phyloP scores from a whole-genome alignment of 2,113 vertebrate species.

The Tetrao urogallus region DNA sequence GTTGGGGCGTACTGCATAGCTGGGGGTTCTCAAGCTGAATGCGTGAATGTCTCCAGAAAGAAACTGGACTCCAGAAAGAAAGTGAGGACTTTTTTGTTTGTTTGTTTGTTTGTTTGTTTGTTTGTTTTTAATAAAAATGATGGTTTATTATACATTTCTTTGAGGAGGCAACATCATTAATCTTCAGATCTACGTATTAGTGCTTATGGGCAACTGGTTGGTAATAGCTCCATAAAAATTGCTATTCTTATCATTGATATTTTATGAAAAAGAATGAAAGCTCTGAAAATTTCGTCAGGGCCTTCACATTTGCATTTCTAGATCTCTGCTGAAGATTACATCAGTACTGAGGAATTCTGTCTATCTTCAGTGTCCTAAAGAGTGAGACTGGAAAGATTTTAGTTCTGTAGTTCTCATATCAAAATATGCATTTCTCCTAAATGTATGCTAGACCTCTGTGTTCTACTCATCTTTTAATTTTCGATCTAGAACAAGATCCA shows the following conservation, averaged over 20 bases:
- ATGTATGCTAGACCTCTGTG: background rate
- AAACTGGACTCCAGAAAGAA: background rate
- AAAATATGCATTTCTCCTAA: background rate
- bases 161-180: background rate
- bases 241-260: background rate
- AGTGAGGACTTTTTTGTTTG: too few relatives aligned
- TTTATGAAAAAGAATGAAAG: background rate
- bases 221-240: background rate
- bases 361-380: background rate
- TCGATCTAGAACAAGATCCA: rapidly evolving
- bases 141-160: background rate
- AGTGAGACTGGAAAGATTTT: background rate
- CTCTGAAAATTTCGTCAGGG: background rate
- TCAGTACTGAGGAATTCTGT: background rate
- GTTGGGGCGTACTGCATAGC: background rate
- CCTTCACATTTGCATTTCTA: background rate
- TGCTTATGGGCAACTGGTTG: background rate
- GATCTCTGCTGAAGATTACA: background rate
- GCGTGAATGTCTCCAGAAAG: background rate
- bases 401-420: background rate
- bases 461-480: background rate
- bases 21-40: background rate
- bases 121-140: background rate
- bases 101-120: too few relatives aligned
- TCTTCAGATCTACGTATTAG: background rate